phyloP scores from a whole-genome alignment of 2,113 vertebrate genomes.

The Myrmecophaga tridactyla region DNA sequence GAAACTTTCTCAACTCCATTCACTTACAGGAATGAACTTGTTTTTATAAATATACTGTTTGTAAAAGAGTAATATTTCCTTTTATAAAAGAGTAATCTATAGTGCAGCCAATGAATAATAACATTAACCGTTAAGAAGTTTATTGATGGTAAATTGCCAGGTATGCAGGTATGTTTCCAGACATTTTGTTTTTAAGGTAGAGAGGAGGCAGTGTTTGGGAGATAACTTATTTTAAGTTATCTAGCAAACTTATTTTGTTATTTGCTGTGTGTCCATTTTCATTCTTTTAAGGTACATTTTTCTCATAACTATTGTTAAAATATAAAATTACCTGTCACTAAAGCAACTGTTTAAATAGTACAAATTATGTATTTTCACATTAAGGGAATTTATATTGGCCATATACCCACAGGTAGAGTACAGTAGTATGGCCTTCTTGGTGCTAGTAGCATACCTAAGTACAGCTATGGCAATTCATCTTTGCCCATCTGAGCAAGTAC shows the following conservation, averaged over 20 bases:
- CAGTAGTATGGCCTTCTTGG: not conserved
- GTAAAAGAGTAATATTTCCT: slow-evolving; percentile 18
- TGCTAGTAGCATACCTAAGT: not conserved
- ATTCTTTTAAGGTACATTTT: not conserved
- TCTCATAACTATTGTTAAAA: not conserved
- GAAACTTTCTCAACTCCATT: not conserved
- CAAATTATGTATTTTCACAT: not conserved
- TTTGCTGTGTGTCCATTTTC: not conserved
- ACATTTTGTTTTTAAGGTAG: not conserved
- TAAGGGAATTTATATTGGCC: not conserved
- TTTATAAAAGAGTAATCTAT: not conserved
- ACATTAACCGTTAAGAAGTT: not conserved
- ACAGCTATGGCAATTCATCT: not conserved
- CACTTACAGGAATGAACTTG: not conserved
- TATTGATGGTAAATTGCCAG: not conserved
- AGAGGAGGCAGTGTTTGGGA: not conserved
- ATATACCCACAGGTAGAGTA: not conserved
- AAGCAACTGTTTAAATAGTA: not conserved
- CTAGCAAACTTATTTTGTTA: not conserved
- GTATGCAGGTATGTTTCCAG: not conserved
- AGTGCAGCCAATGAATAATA: not conserved
- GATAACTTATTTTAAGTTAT: not conserved
- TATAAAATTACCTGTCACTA: not conserved
- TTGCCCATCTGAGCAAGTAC: not conserved
- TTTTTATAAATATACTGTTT: not conserved